Evolutionary conservation across 2,797 vertebrate genomes (phyloP).

Genomic region (Alosa sapidissima): DNA sequence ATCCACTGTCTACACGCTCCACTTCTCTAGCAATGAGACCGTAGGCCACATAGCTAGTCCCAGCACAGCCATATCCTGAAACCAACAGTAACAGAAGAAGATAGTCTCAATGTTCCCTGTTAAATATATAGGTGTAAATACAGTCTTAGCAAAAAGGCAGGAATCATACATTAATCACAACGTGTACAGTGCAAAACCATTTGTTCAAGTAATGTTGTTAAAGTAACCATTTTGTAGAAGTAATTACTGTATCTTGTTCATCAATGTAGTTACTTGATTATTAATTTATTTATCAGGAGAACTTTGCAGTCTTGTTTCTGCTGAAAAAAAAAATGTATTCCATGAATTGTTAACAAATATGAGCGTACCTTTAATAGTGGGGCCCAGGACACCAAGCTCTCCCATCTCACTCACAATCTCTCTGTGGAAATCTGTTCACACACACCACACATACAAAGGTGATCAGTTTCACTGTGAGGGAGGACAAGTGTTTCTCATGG

Average conservation of each 20-base stretch:
- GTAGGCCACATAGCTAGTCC: constrained; percentile 87
- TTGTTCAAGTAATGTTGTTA: neutral
- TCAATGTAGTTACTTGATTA: no score
- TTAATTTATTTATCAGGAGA: neutral
- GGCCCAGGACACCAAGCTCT: constrained; percentile 74
- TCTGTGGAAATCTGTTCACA: constrained; percentile 73
- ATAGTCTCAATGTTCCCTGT: neutral
- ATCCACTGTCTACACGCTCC: constrained; percentile 90
- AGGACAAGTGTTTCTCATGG: no score
- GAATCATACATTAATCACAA: neutral
- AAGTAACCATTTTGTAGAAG: neutral
- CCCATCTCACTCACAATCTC: constrained; percentile 80
- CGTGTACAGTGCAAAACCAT: no score
- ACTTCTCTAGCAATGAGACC: constrained; percentile 88
- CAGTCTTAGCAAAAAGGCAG: neutral
- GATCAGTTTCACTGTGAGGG: neutral
- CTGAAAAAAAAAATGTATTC: neutral
- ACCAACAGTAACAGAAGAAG: neutral
- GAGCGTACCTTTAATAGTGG: constrained; percentile 79
- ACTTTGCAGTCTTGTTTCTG: neutral
- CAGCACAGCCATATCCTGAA: constrained; percentile 87
- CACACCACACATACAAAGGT: neutral
- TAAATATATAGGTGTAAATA: neutral
- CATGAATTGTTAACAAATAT: neutral
- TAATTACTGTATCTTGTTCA: neutral